phyloP scores from a whole-genome alignment of 2,888 invertebrate genomes.

The Chrysomela aeneicollis region DNA sequence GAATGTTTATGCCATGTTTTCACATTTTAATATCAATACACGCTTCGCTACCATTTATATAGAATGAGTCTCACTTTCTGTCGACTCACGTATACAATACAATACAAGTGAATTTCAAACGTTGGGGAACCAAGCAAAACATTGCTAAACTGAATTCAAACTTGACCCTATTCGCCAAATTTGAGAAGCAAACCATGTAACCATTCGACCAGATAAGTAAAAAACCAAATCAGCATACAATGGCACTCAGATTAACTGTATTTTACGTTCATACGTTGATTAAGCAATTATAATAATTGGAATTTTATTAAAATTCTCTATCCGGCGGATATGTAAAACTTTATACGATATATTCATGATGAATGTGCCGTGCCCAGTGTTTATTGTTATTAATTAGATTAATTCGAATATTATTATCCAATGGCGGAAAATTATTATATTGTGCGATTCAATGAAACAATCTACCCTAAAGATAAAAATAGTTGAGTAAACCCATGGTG shows the following conservation, averaged over 20 bases:
- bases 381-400: too few relatives aligned
- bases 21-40: neutral
- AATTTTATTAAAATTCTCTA: constrained; percentile 36
- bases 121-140: neutral
- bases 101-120: too few relatives aligned
- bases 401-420: too few relatives aligned
- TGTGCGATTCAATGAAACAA: too few relatives aligned
- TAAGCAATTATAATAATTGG: constrained; percentile 34
- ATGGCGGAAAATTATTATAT: too few relatives aligned
- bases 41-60: too few relatives aligned
- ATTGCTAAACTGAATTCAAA: neutral
- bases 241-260: constrained; percentile 20
- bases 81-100: too few relatives aligned
- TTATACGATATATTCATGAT: constrained; percentile 4
- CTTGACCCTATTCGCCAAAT: constrained; percentile 5
- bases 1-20: neutral
- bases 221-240: constrained; percentile 13
- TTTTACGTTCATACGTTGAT: constrained; percentile 23
- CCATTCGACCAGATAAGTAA: neutral
- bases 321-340: constrained; percentile 30
- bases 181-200: neutral
- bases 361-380: neutral
- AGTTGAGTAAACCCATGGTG: too few relatives aligned
- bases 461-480: too few relatives aligned
- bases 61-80: too few relatives aligned